Evolutionary conservation across 2,797 vertebrate species (phyloP), one percentile per base, ranked within the genome.

Genomic region (Anguilla marmorata): DNA sequence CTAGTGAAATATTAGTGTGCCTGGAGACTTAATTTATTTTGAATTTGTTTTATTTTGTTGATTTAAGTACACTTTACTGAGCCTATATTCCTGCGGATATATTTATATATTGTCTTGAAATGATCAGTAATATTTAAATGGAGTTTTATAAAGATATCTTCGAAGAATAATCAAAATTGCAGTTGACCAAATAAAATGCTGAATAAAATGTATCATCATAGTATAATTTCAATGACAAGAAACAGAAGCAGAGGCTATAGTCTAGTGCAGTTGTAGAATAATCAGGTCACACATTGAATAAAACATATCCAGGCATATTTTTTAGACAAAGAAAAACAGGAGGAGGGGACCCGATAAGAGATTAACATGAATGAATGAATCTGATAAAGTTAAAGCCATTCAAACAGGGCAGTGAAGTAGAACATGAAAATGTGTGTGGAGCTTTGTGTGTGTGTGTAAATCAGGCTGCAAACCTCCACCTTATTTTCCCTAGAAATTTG

Each of bases 211-310:
- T 33, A 12, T 30, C 11, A 45, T 19, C 41, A 79, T 41, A 45
- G 79, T 50, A n/a, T 50, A 48, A n/a, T 50, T n/a, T 45, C 16
- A 45, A 21, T 48, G 79, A n/a, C 50, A 48, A 50, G 37, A n/a
- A 50, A 82, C 45, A 8, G 33, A 82, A 24, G 45, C 79, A 82
- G 33, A 50, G 37, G 79, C 14, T 45, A 24, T 19, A 48, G 19
- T 41, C 41, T 21, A 0, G 41, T 80, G 37, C 76, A 80, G 45
- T 19, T 80, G 76, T 9, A 21, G 6, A 50, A 50, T 9, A 82
- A 50, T 82, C 83, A 84, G 83, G 74, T 79, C 52, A 84, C 11
- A 33, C 54, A 30, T 33, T 82, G 79, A 84, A 84, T 84, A 84
- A 84, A 84, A 58, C 50, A 84, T 54, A 48, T 30, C 24, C 82